These are phyloP conservation scores for Melitaea cinxia DNA, from an alignment of 1,140 invertebrate genomes.

Conservation along the genomic window DNA sequence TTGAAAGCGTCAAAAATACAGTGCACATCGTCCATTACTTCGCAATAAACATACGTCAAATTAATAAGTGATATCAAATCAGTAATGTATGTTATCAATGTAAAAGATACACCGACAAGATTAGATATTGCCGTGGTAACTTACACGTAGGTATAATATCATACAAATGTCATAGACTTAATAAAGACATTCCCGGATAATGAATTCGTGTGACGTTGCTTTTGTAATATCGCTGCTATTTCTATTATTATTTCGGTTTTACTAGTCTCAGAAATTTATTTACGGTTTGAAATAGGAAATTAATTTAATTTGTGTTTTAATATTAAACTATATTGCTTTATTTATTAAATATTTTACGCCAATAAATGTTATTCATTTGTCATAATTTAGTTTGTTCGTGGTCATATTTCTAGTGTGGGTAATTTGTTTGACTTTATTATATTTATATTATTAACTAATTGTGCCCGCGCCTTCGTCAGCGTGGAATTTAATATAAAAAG, in stretches of 20 bases:
- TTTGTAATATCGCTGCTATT: conserved; percentile 29
- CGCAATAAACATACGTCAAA: background rate
- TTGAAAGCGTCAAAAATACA: background rate
- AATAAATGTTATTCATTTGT: no score
- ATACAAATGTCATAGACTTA: conserved; percentile 36
- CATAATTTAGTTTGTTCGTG: no score
- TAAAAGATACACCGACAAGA: background rate
- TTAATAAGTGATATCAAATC: background rate
- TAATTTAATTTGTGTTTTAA: no score
- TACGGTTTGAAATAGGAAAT: no score
- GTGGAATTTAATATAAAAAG: no score
- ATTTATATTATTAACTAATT: no score
- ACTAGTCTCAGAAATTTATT: background rate
- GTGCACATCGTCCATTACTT: background rate
- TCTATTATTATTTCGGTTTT: conserved; percentile 25
- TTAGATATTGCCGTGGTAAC: background rate
- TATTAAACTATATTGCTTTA: no score
- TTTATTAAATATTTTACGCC: no score
- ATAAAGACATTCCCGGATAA: conserved; percentile 38
- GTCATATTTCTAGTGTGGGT: no score
- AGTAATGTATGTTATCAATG: conserved; percentile 8
- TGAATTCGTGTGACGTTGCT: conserved; percentile 30
- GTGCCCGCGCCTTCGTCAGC: no score
- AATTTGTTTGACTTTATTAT: no score
- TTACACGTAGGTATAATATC: conserved; percentile 19